These are phyloP conservation scores for Limnephilus marmoratus DNA, from an alignment of 2,888 invertebrate species.

Conservation along the genomic window DNA sequence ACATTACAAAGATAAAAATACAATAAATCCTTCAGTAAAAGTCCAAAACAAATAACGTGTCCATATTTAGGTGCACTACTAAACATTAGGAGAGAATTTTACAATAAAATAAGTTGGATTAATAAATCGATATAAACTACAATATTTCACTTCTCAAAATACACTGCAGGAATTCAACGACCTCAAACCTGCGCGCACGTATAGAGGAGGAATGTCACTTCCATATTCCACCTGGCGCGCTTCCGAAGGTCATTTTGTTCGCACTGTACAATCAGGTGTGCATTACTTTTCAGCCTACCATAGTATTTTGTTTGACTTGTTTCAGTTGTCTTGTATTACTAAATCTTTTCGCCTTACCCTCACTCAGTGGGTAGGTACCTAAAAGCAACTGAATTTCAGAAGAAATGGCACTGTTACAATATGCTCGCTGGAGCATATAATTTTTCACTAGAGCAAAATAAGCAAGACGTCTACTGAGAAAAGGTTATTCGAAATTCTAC, in stretches of 20 bases:
- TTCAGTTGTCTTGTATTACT: not conserved
- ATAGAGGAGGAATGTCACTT: no score
- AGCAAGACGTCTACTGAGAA: not conserved
- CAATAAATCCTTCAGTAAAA: no score
- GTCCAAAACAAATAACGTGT: not conserved
- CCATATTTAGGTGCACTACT: no score
- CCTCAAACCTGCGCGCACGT: no score
- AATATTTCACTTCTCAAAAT: no score
- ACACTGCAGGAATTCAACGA: no score
- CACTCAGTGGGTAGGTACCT: not conserved
- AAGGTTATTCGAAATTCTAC: not conserved
- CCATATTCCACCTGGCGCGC: no score
- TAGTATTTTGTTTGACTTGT: not conserved
- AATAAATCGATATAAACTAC: not conserved
- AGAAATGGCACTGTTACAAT: constrained; percentile 46
- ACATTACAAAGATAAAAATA: no score
- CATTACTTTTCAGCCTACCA: no score
- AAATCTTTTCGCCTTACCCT: not conserved
- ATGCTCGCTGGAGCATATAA: constrained; percentile 47
- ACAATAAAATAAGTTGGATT: not conserved
- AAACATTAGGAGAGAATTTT: not conserved
- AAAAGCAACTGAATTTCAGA: constrained; percentile 30
- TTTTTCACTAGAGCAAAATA: constrained; percentile 40
- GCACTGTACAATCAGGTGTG: no score
- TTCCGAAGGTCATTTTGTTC: no score